Percentiles rank a stretch among this genome's conserved stretches.
Evolutionary conservation across 2,888 invertebrate species (phyloP).

Genomic region (Zygogramma bicolorata): DNA sequence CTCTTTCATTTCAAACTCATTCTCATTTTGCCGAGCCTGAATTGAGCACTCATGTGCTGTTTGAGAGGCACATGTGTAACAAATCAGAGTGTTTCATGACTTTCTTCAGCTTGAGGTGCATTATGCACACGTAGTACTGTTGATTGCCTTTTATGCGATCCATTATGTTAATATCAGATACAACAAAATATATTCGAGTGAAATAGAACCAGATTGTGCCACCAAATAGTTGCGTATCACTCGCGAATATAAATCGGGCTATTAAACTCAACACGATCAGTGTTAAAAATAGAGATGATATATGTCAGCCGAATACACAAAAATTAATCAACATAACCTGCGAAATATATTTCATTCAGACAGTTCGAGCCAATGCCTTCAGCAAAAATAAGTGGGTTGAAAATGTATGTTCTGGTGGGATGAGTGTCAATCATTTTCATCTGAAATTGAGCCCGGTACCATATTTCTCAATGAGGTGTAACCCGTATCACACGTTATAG

Average conservation of each 20-base stretch:
- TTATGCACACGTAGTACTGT: too few species aligned
- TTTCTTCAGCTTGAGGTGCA: constrained; percentile 9
- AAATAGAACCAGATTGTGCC: not conserved
- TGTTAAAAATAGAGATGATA: not conserved
- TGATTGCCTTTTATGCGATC: constrained; percentile 16
- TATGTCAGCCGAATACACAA: not conserved
- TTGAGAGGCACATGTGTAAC: constrained; percentile 20
- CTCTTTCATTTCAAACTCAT: not conserved
- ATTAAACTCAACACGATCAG: not conserved
- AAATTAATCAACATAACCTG: not conserved
- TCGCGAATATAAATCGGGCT: not conserved
- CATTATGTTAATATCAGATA: not conserved
- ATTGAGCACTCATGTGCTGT: constrained; percentile 9
- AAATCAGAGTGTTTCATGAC: constrained; percentile 10
- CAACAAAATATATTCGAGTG: not conserved
- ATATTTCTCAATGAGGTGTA: too few species aligned
- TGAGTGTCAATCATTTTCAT: not conserved
- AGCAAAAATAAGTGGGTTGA: not conserved
- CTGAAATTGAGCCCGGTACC: too few species aligned
- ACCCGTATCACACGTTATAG: too few species aligned
- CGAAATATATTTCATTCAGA: not conserved
- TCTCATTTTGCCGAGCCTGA: not conserved
- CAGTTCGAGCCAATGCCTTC: not conserved
- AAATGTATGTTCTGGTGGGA: not conserved
- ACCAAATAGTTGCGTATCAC: not conserved